Evolutionary conservation across 2,113 vertebrate genomes (phyloP), one percentile per base, ranked within the genome.

Genomic region (Datnioides undecimradiatus): DNA sequence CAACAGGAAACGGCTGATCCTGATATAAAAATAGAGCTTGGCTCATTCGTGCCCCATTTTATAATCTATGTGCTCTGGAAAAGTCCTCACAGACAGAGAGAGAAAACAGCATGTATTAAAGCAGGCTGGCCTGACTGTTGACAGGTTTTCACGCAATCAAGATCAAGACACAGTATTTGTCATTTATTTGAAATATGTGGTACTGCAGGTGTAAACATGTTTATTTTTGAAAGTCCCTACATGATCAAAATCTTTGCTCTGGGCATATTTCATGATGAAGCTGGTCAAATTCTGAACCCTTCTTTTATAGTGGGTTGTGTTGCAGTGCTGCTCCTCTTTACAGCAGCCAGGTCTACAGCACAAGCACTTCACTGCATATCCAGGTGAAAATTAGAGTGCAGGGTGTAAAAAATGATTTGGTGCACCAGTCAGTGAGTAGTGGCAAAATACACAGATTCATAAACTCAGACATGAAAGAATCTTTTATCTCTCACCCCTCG

Each of bases 1-100:
- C 83, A 85, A 79, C 73, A 77, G 82, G 73, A 91, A 93, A 92
- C 85, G 76, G 87, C 83, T 93, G 83, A 80, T 83, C 70, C 55
- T 60, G 79, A 80, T 86, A 66, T 88, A 93, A 91, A 93, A 94
- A 94, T 94, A 94, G 91, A 88, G 51, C 72, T 69, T 57, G 48
- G 84, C 87, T 85, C 80, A 66, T 82, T 89, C 64, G 83, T 93
- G 92, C 86, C 92, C 93, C 87, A 93, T 87, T 93, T 93, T 88
- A 88, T 90, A 83, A 89, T 87, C 84, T 83, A 75, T 90, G 86
- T 82, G 83, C 76, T 90, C 88, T 82, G 92, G 84, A 92, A 87
- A 91, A 93, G 76, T 87, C 82, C 89, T 80, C 88, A 76, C 76
- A 71, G 64, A 86, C 54, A 62, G 5, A 27, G n/a, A 66, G 34